Conservation (phyloP, 2,797 vertebrate species). For the Dromococcyx pavoninus region DNA sequence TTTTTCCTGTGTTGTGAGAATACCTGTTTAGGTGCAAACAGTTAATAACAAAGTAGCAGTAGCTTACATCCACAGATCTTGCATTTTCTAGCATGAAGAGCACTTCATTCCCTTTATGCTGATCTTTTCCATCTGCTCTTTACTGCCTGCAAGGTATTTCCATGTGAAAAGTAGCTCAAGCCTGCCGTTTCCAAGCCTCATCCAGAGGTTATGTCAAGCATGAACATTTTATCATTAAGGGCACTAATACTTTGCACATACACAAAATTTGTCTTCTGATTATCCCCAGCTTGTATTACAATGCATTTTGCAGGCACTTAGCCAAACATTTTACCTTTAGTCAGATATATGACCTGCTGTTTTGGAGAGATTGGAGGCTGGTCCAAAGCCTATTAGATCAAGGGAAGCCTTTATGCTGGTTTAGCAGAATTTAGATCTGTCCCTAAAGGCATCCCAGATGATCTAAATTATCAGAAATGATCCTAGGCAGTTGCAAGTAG, state of each 20-base stretch:
- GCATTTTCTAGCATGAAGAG: background rate
- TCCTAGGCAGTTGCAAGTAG: constrained; percentile 9
- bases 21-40: background rate
- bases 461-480: constrained; percentile 48
- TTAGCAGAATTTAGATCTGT: background rate
- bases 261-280: constrained; percentile 57
- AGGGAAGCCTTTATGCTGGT: background rate
- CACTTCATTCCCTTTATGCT: background rate
- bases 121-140: constrained; percentile 65
- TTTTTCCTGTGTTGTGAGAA: background rate
- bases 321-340: constrained; percentile 39
- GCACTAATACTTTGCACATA: constrained; percentile 39
- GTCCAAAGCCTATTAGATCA: constrained; percentile 11
- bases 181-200: constrained; percentile 1
- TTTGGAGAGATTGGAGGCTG: background rate
- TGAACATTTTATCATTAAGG: constrained; percentile 34
- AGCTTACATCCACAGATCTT: background rate
- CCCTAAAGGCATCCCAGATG: constrained; percentile 18
- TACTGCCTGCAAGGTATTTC: constrained; percentile 47
- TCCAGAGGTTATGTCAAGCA: constrained; percentile 37
- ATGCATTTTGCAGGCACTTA: constrained; percentile 15
- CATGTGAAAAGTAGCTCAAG: constrained; percentile 4
- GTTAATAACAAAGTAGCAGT: background rate
- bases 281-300: constrained; percentile 41
- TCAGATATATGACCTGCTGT: constrained; percentile 44